These are phyloP conservation scores for Ornithoptera alexandrae DNA, from an alignment of 2,888 invertebrate species.

Conservation along the genomic window DNA sequence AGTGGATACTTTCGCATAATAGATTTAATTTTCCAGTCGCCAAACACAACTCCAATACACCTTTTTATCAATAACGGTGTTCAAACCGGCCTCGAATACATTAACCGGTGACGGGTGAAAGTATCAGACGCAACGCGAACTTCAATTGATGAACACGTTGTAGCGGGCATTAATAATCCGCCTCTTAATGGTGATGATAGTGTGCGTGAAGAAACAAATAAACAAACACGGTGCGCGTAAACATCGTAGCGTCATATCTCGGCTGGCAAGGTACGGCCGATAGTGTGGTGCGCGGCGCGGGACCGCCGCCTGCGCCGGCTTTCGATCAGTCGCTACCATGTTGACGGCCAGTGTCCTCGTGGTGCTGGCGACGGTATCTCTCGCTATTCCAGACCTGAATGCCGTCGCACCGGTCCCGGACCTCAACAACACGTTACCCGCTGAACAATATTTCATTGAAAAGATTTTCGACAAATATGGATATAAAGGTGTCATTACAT, in stretches of 20 bases:
- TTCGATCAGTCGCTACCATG: conserved; percentile 63
- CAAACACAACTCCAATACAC: conserved; percentile 53
- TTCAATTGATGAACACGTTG: conserved; percentile 61
- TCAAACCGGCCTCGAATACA: conserved; percentile 64
- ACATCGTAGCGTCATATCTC: conserved; percentile 54
- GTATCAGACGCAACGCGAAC: conserved; percentile 68
- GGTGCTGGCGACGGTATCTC: conserved; percentile 51
- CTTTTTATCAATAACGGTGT: conserved; percentile 71
- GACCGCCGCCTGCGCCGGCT: conserved; percentile 41
- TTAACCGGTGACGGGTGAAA: conserved; percentile 67
- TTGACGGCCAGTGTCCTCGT: conserved; percentile 60
- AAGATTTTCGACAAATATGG: conserved; percentile 81
- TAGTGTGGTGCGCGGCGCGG: conserved; percentile 60
- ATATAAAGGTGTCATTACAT: conserved; percentile 76
- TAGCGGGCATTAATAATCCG: conserved; percentile 42
- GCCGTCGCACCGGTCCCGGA: conserved; percentile 32
- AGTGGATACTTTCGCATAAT: conserved; percentile 29
- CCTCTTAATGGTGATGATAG: conserved; percentile 51
- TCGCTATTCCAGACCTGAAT: conserved; percentile 37
- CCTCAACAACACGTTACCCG: conserved; percentile 54
- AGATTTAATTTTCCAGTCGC: conserved; percentile 40
- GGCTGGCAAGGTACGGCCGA: conserved; percentile 53
- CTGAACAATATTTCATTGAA: conserved; percentile 73
- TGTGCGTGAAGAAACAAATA: conserved; percentile 58
- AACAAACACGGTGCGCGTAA: conserved; percentile 45